Conservation (phyloP, 2,888 invertebrate genomes). For the Pocota personata region DNA sequence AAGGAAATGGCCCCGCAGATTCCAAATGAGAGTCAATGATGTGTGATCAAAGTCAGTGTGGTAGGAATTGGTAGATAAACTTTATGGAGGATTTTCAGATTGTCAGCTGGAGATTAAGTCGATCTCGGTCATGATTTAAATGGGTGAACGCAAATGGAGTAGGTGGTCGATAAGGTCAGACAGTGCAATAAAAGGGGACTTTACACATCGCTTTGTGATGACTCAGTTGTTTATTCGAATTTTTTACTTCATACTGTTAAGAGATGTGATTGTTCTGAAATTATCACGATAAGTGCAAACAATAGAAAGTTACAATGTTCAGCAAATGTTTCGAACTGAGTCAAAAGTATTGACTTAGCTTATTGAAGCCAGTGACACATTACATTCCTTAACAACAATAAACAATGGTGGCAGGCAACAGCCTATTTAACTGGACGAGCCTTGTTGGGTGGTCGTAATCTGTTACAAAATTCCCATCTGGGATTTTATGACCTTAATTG, state of each 20-base stretch:
- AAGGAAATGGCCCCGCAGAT: not conserved
- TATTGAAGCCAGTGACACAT: no score
- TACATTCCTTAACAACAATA: no score
- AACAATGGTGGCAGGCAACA: no score
- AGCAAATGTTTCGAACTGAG: no score
- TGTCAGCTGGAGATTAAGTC: not conserved
- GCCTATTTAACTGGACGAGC: no score
- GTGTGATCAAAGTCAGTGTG: not conserved
- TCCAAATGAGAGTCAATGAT: not conserved
- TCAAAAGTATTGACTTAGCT: no score
- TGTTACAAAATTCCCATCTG: no score
- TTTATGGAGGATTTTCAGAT: not conserved
- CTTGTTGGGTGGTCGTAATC: no score
- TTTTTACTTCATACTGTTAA: not conserved
- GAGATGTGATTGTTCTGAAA: not conserved
- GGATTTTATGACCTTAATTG: no score
- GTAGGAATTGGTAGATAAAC: not conserved
- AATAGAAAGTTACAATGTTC: not conserved
- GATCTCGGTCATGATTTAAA: not conserved
- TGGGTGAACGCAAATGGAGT: not conserved
- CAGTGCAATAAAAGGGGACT: not conserved
- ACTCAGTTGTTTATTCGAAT: not conserved
- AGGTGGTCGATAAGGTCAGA: not conserved
- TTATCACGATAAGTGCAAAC: not conserved
- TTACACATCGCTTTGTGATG: not conserved